These are phyloP conservation scores for Oophaga pumilio DNA, from an alignment of 2,113 vertebrate genomes.

Conservation along the genomic window DNA sequence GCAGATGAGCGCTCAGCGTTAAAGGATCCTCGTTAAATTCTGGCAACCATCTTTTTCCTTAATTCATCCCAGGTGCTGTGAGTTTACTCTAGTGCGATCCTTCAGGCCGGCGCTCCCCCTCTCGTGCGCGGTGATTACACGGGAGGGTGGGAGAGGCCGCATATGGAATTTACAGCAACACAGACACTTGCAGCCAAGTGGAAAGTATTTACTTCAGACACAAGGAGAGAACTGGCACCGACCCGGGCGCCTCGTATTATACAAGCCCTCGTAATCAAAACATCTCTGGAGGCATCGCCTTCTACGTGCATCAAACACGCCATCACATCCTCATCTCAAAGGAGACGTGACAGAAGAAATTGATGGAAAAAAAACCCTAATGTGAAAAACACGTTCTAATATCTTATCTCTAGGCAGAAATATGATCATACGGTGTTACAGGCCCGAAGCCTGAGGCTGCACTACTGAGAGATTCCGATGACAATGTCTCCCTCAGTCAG, in stretches of 20 bases:
- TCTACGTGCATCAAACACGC: background rate
- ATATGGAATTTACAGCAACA: constrained; percentile 25
- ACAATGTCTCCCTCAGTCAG: background rate
- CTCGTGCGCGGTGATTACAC: background rate
- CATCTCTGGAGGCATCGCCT: background rate
- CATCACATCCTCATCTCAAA: no score
- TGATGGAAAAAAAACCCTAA: no score
- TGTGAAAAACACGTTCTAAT: background rate
- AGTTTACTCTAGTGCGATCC: background rate
- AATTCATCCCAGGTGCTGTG: background rate
- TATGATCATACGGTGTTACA: background rate
- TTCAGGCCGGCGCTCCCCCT: background rate
- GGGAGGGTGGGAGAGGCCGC: constrained; percentile 13
- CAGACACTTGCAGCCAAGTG: constrained; percentile 38
- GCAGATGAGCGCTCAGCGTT: background rate
- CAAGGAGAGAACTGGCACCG: constrained; percentile 28
- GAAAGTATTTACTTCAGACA: constrained; percentile 40
- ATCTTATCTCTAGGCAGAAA: background rate
- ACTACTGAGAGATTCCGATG: background rate
- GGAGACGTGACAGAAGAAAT: no score
- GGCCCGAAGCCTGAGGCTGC: constrained; percentile 13
- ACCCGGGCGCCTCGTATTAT: constrained; percentile 13
- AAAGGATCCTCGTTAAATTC: no score
- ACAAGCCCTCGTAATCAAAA: constrained; percentile 21
- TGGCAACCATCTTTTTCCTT: constrained; percentile 16